Evolutionary conservation across 2,888 invertebrate species (phyloP).

Genomic region (Eueremaeus valkanovi): DNA sequence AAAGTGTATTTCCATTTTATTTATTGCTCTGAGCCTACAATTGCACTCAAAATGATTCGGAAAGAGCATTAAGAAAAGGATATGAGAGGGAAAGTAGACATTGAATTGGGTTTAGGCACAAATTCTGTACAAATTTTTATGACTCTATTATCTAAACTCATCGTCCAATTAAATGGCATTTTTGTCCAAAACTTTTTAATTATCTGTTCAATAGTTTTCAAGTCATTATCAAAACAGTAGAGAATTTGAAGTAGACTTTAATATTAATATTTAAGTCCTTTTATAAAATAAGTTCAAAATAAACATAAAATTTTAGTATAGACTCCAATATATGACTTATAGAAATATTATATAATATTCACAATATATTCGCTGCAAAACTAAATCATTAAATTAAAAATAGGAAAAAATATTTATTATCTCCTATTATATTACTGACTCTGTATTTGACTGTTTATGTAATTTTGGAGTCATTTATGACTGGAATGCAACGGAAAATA

Average conservation of each 20-base stretch:
- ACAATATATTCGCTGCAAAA: too few species aligned
- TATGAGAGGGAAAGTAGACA: not conserved
- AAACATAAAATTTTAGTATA: not conserved
- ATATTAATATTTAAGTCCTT: not conserved
- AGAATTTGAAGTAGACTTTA: not conserved
- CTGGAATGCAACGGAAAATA: conserved; percentile 14
- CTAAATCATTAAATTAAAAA: too few species aligned
- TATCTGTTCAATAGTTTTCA: not conserved
- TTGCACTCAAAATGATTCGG: conserved; percentile 1
- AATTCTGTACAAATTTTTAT: not conserved
- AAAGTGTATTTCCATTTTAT: conserved; percentile 2
- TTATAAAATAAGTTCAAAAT: not conserved
- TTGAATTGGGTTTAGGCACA: too few species aligned
- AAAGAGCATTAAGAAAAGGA: conserved; percentile 16
- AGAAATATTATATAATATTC: too few species aligned
- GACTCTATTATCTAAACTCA: not conserved
- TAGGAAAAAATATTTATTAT: too few species aligned
- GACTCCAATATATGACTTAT: not conserved
- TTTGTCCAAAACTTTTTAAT: conserved; percentile 12
- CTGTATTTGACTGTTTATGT: too few species aligned
- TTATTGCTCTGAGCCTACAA: not conserved
- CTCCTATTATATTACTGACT: too few species aligned
- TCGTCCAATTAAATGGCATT: conserved; percentile 11
- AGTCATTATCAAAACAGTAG: not conserved
- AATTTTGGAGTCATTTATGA: too few species aligned